Conservation (phyloP, 2,113 vertebrate species). For the Pterocles burchelli region DNA sequence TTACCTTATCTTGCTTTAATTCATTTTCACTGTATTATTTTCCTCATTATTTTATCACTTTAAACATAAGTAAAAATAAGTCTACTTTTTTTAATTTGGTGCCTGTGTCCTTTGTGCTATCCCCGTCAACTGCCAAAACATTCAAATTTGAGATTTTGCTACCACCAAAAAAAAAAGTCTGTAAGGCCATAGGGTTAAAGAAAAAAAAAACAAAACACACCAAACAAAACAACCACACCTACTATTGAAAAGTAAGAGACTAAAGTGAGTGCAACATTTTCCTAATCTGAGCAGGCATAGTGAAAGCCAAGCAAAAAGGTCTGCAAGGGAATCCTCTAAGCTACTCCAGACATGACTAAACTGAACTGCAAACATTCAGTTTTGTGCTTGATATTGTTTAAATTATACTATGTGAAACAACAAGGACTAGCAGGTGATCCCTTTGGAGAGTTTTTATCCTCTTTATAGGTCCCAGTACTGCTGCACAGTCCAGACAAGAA, state of each 20-base stretch:
- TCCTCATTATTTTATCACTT: too few relatives aligned
- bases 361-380: background rate
- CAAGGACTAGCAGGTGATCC: background rate
- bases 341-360: background rate
- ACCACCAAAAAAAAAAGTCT: background rate
- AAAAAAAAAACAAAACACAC: background rate
- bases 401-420: background rate
- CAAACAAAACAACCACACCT: too few relatives aligned
- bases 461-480: background rate
- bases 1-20: too few relatives aligned
- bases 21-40: too few relatives aligned
- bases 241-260: background rate
- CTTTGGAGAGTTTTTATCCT: background rate
- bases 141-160: background rate
- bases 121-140: too few relatives aligned
- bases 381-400: background rate
- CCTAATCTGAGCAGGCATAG: background rate
- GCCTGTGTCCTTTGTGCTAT: too few relatives aligned
- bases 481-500: accelerated
- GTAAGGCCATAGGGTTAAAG: background rate
- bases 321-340: background rate
- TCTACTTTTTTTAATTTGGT: too few relatives aligned
- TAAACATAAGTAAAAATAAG: too few relatives aligned
- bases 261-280: background rate
- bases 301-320: background rate